Conservation (phyloP, 2,797 vertebrate species). For the Sebastolobus alascanus region DNA sequence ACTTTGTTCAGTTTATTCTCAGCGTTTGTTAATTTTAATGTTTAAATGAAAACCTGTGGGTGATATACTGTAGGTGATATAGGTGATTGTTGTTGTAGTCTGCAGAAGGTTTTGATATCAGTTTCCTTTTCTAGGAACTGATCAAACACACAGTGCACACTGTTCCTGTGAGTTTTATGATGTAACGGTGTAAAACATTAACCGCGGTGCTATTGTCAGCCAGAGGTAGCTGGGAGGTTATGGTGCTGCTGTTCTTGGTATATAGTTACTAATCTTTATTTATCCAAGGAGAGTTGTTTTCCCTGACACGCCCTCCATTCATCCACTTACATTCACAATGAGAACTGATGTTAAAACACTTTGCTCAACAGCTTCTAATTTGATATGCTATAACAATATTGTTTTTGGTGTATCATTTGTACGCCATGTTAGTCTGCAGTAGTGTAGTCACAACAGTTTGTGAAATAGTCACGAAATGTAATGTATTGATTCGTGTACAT, state of each 20-base stretch:
- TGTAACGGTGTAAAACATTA: conserved; percentile 44
- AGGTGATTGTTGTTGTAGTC: neutral
- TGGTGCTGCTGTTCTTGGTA: neutral
- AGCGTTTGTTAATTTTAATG: neutral
- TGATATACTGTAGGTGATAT: neutral
- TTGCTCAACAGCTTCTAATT: no score
- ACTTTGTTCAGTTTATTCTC: neutral
- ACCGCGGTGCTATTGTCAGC: conserved; percentile 28
- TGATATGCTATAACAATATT: no score
- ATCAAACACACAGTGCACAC: neutral
- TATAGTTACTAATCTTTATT: conserved; percentile 38
- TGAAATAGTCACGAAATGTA: no score
- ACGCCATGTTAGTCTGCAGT: no score
- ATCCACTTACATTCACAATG: neutral
- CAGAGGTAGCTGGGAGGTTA: conserved; percentile 29
- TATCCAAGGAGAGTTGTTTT: conserved; percentile 32
- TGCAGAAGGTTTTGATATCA: conserved; percentile 12
- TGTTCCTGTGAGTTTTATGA: conserved; percentile 5
- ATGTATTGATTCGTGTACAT: no score
- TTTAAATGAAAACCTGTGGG: neutral
- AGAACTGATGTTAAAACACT: neutral
- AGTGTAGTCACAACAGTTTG: no score
- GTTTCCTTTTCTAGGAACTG: conserved; percentile 24
- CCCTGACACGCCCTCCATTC: conserved; percentile 35
- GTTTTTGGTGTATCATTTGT: no score